These are phyloP conservation scores for Pogoniulus pusillus DNA, from an alignment of 2,797 vertebrate species.

Conservation along the genomic window DNA sequence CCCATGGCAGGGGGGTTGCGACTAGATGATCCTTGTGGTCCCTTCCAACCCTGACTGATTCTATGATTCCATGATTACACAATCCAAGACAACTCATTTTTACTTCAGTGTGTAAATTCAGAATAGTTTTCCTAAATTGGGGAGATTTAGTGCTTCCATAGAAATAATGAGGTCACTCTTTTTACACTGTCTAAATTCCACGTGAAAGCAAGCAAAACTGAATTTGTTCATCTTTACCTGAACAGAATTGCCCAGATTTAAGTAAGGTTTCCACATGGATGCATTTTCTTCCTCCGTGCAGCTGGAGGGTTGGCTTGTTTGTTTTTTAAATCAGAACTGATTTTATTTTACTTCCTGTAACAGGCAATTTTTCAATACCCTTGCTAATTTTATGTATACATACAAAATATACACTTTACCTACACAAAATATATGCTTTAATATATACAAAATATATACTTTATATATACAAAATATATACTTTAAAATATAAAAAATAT, in stretches of 20 bases:
- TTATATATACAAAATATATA: too few species aligned
- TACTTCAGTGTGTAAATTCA: not conserved
- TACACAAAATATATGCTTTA: too few species aligned
- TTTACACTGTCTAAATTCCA: not conserved
- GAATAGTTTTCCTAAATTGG: not conserved
- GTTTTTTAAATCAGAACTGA: not conserved
- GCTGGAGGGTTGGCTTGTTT: not conserved
- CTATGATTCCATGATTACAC: too few species aligned
- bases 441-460: too few species aligned
- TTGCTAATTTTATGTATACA: not conserved
- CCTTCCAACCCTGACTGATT: too few species aligned
- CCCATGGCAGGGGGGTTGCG: too few species aligned
- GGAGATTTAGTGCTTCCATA: not conserved
- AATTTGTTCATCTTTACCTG: not conserved
- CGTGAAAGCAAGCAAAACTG: not conserved
- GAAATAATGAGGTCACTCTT: not conserved
- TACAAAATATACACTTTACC: too few species aligned
- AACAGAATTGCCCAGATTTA: not conserved
- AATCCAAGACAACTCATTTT: not conserved
- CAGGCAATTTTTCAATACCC: conserved; percentile 9
- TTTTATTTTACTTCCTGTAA: conserved; percentile 36
- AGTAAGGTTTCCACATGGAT: not conserved
- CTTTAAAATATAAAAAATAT: too few species aligned
- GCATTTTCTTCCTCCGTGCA: not conserved
- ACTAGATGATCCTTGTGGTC: too few species aligned